Percentiles rank a stretch among this genome's conserved stretches.
These are phyloP conservation scores for Rallus limicola DNA, from an alignment of 2,113 vertebrate genomes.

Conservation along the genomic window DNA sequence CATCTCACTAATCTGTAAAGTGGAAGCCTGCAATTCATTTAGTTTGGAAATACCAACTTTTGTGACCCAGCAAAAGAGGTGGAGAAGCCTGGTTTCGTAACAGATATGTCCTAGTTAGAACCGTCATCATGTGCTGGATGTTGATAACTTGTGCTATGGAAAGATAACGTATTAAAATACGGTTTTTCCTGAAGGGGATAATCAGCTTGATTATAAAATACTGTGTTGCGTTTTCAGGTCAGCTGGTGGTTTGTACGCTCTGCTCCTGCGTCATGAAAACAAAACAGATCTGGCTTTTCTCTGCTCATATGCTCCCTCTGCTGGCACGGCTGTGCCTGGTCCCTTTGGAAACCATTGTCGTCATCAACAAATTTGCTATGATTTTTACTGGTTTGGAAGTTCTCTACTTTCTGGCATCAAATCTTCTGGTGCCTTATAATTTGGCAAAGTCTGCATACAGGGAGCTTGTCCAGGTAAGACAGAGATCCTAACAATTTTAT, in stretches of 20 bases:
- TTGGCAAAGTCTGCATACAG: constrained; percentile 96
- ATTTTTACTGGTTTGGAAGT: constrained; percentile 98
- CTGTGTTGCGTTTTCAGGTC: constrained; percentile 78
- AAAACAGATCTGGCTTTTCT: constrained; percentile 98
- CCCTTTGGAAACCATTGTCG: constrained; percentile 92
- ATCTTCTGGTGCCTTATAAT: constrained; percentile 95
- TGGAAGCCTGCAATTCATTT: neutral
- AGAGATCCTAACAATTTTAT: rapidly evolving
- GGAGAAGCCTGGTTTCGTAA: neutral
- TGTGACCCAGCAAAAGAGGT: neutral
- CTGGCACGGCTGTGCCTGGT: constrained; percentile 95
- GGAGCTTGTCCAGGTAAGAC: constrained; percentile 92
- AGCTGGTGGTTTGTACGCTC: constrained; percentile 95
- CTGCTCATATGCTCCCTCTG: constrained; percentile 96
- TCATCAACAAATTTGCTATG: constrained; percentile 99
- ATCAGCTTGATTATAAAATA: constrained; percentile 43
- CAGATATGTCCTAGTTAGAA: constrained; percentile 1
- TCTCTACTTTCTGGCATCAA: constrained; percentile 95
- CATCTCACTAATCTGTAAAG: neutral
- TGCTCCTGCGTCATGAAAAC: constrained; percentile 99
- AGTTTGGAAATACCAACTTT: neutral
- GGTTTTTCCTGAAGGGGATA: constrained; percentile 9
- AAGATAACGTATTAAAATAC: constrained; percentile 19
- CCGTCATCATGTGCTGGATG: neutral
- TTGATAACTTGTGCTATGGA: neutral